Conservation (phyloP, 2,113 vertebrate genomes). For the Thermophis baileyi region DNA sequence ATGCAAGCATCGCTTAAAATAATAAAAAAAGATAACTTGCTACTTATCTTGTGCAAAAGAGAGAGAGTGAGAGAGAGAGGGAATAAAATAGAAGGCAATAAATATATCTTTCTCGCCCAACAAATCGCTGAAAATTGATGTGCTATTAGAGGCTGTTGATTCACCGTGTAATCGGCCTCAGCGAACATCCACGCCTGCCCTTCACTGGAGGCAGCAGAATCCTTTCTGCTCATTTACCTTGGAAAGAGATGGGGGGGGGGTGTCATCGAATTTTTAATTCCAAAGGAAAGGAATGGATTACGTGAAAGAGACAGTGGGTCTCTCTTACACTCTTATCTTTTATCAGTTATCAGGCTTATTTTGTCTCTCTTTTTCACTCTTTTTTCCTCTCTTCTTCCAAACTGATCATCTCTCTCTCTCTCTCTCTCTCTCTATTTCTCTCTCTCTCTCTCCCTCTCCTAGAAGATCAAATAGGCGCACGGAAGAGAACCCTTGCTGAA, state of each 20-base stretch:
- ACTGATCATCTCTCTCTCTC: background rate
- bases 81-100: background rate
- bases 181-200: background rate
- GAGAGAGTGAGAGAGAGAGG: no score
- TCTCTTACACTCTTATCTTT: background rate
- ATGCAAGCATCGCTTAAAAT: background rate
- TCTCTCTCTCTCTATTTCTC: background rate
- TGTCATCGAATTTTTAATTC: slow-evolving; percentile 1
- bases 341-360: background rate
- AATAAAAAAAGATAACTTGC: background rate
- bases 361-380: background rate
- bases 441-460: no score
- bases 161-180: background rate
- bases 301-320: accelerated
- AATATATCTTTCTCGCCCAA: background rate
- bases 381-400: background rate
- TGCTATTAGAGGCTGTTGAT: background rate
- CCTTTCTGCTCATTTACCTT: background rate
- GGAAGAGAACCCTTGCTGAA: no score
- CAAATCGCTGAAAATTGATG: background rate
- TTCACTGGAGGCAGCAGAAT: background rate
- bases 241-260: background rate
- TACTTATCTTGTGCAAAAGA: background rate
- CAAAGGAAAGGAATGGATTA: background rate
- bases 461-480: no score